Conservation (phyloP, 1,140 invertebrate species). For the Luehdorfia chinensis region DNA sequence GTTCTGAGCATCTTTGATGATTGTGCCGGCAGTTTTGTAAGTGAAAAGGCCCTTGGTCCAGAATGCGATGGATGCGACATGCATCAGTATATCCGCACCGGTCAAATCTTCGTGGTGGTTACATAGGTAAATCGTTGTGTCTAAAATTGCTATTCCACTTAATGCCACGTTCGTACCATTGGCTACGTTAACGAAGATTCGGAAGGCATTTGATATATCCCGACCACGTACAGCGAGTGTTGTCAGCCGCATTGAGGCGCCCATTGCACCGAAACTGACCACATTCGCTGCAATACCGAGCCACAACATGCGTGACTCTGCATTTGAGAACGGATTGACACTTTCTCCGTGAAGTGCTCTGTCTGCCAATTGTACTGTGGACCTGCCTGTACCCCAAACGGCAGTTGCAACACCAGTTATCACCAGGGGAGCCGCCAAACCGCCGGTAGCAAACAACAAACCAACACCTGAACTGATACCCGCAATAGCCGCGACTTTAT, state of each 20-base stretch:
- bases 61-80: conserved; percentile 30
- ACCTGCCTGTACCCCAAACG: conserved; percentile 26
- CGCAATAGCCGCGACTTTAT: conserved; percentile 24
- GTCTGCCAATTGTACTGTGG: conserved; percentile 26
- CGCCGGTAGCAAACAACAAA: conserved; percentile 27
- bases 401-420: conserved; percentile 23
- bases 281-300: conserved; percentile 35
- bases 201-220: conserved; percentile 28
- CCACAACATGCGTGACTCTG: conserved; percentile 35
- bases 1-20: conserved; percentile 30
- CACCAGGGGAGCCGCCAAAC: conserved; percentile 27
- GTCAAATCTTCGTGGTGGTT: conserved; percentile 25
- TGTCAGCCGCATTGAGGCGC: conserved; percentile 32
- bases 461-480: conserved; percentile 26
- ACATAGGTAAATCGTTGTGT: conserved; percentile 26
- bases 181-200: conserved; percentile 26
- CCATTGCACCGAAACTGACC: conserved; percentile 35
- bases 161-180: conserved; percentile 29
- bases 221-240: conserved; percentile 28
- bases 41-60: conserved; percentile 34
- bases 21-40: conserved; percentile 32
- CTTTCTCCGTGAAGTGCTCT: conserved; percentile 30
- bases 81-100: conserved; percentile 26
- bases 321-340: conserved; percentile 30
- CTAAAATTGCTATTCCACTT: conserved; percentile 27